These are phyloP conservation scores for Heliconius erato DNA, from an alignment of 2,888 invertebrate genomes.

Conservation along the genomic window DNA sequence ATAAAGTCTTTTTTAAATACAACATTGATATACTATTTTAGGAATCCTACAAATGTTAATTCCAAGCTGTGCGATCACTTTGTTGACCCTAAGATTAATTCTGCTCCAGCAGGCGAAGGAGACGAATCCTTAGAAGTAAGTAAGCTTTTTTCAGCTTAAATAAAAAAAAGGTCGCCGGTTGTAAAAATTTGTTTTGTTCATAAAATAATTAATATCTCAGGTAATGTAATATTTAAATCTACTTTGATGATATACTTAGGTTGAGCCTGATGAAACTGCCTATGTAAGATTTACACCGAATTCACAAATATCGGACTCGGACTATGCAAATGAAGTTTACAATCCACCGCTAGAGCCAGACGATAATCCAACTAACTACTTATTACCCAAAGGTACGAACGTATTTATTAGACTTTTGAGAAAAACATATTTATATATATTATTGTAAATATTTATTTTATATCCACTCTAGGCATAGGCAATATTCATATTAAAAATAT, in stretches of 20 bases:
- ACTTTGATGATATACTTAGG: slow-evolving; percentile 58
- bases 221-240: slow-evolving; percentile 59
- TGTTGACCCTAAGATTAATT: slow-evolving; percentile 71
- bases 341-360: slow-evolving; percentile 88
- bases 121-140: slow-evolving; percentile 67
- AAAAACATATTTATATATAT: no score
- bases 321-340: slow-evolving; percentile 93
- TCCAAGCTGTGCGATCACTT: slow-evolving; percentile 78
- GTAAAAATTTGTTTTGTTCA: not conserved
- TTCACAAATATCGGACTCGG: slow-evolving; percentile 86
- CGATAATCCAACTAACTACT: slow-evolving; percentile 71
- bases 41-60: slow-evolving; percentile 73
- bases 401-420: no score
- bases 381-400: slow-evolving; percentile 66
- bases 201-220: slow-evolving; percentile 55
- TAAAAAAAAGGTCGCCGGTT: no score
- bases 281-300: slow-evolving; percentile 92
- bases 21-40: slow-evolving; percentile 52
- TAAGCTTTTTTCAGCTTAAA: not conserved
- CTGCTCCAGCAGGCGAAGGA: slow-evolving; percentile 58
- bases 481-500: slow-evolving; percentile 18
- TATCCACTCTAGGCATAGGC: not conserved
- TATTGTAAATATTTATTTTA: not conserved
- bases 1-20: not conserved
- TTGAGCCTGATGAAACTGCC: slow-evolving; percentile 90